Evolutionary conservation across 2,797 vertebrate genomes (phyloP), one percentile per base, ranked within the genome.

Genomic region (Cossypha niveicapilla): DNA sequence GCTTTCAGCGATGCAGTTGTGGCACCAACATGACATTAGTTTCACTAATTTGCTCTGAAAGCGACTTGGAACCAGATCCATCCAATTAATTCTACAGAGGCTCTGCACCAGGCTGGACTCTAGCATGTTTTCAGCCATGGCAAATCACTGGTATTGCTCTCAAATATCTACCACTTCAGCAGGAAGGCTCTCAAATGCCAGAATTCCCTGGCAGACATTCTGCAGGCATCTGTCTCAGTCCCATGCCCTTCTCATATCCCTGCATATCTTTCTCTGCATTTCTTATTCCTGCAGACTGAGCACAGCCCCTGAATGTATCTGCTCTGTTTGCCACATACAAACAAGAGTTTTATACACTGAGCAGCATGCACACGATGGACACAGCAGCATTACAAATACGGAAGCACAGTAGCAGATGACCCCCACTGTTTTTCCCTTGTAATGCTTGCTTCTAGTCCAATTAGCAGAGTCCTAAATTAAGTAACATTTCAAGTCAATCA

Each of bases 341-440:
- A 84, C 17, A 68, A 65, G 32, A 75, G 76, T 50, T 86, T 85
- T 72, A 57, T 14, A 88, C 87, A 88, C 68, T 16, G 73, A 68
- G 88, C 82, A 91, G 91, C 79, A 90, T 81, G 93, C 96, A 94
- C 83, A 90, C 73, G 76, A 70, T 4, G 9, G 79, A 86, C 82
- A 75, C 35, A 66, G 93, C 89, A 72, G 84, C 15, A 0, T n/a
- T 74, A 77, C 70, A 77, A 71, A 86, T 27, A 86, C 6, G 84
- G 92, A 92, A 86, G 79, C 92, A 93, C 89, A 58, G 72, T 7
- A 83, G 82, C 90, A 92, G 66, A 83, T 67, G 56, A 82, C 32
- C 30, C 60, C 51, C 76, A 45, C 81, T 58, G 61, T n/a, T 91
- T 87, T 74, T 56, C 32, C 51, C 53, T 93, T 47, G 2, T 21